phyloP scores from a whole-genome alignment of 2,113 vertebrate genomes.

The Telmatochromis brachygnathus region DNA sequence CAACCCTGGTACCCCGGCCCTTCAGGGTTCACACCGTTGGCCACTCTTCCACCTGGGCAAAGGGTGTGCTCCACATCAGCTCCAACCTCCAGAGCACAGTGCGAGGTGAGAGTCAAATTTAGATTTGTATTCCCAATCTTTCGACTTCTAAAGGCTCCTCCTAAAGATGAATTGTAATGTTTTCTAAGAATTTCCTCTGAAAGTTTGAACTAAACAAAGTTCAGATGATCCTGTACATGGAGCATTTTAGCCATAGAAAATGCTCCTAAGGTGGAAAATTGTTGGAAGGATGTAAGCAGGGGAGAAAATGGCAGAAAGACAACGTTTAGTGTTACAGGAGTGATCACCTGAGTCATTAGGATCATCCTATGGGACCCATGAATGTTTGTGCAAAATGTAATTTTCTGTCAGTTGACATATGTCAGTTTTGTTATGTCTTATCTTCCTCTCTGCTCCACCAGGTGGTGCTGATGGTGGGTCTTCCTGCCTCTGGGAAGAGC shows the following conservation, averaged over 20 bases:
- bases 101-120: slow-evolving; percentile 71
- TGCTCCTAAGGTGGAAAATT: neutral
- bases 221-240: neutral
- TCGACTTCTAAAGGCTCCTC: neutral
- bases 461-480: slow-evolving; percentile 85
- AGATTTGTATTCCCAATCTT: neutral
- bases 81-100: slow-evolving; percentile 66
- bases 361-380: neutral
- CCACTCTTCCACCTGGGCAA: slow-evolving; percentile 58
- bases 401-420: neutral
- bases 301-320: neutral
- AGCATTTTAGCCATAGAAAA: neutral
- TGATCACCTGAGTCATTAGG: neutral
- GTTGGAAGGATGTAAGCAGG: fast-evolving
- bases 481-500: slow-evolving; percentile 85
- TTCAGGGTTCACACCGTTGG: slow-evolving; percentile 67
- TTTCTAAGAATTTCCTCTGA: neutral
- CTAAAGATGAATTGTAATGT: neutral
- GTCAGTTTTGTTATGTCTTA: neutral
- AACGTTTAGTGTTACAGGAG: neutral
- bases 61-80: slow-evolving; percentile 50
- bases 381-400: neutral
- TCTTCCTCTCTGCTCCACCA: slow-evolving; percentile 6
- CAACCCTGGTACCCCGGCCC: slow-evolving; percentile 72
- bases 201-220: neutral